A percentile compares a stretch with the other conserved stretches of the same genome.
phyloP scores from a whole-genome alignment of 2,888 invertebrate genomes.

The Ormia ochracea region DNA sequence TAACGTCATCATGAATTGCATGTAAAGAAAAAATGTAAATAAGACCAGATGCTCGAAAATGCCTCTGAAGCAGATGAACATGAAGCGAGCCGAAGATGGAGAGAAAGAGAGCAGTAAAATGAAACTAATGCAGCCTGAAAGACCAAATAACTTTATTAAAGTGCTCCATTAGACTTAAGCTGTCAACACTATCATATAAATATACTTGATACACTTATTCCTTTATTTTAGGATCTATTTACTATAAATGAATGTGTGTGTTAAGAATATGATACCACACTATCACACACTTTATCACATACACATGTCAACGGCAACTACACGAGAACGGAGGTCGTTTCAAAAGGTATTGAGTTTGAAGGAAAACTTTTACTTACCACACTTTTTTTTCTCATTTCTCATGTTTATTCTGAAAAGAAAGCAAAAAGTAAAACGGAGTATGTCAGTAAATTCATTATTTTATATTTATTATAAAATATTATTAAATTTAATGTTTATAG shows the following conservation, averaged over 20 bases:
- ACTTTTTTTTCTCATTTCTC: neutral
- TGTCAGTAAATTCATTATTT: too few species aligned
- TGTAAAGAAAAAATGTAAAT: conserved; percentile 40
- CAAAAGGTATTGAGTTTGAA: conserved; percentile 1
- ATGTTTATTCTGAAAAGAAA: neutral
- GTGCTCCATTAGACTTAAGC: conserved; percentile 61
- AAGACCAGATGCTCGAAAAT: conserved; percentile 43
- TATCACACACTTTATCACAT: neutral
- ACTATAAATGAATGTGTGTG: neutral
- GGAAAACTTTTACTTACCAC: neutral
- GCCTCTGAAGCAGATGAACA: conserved; percentile 12
- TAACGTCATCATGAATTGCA: conserved; percentile 32
- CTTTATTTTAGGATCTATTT: neutral
- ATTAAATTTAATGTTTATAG: too few species aligned
- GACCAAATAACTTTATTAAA: conserved; percentile 61
- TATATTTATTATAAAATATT: too few species aligned
- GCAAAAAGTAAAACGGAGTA: neutral
- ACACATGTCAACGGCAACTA: neutral
- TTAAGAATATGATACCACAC: neutral
- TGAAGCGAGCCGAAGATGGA: neutral
- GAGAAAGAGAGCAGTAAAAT: neutral
- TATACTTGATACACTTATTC: conserved; percentile 44
- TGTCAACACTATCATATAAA: conserved; percentile 61
- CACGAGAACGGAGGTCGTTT: neutral
- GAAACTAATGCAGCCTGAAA: conserved; percentile 55